Conservation (phyloP, 2,113 vertebrate genomes). For the Craseonycteris thonglongyai region DNA sequence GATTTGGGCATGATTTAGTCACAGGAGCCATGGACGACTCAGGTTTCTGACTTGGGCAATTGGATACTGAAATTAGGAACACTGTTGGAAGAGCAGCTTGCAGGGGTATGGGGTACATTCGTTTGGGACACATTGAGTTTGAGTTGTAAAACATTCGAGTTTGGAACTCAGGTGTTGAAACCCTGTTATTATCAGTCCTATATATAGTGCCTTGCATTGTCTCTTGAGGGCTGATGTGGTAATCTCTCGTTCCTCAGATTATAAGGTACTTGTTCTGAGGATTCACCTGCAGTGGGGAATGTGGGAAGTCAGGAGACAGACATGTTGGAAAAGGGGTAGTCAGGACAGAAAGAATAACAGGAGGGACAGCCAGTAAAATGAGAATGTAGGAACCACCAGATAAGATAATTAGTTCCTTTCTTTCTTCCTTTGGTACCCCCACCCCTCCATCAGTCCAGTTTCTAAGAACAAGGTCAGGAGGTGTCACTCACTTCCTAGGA, state of each 20-base stretch:
- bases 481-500: background rate
- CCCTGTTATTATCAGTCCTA: background rate
- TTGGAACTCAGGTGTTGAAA: background rate
- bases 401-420: background rate
- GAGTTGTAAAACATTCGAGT: background rate
- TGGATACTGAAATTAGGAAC: background rate
- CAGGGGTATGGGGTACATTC: background rate
- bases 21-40: background rate
- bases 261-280: background rate
- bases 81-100: background rate
- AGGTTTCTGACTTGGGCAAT: background rate
- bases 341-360: background rate
- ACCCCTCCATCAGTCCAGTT: background rate
- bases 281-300: background rate
- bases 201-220: background rate
- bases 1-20: background rate
- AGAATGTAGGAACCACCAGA: background rate
- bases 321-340: background rate
- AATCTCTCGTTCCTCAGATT: background rate
- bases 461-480: background rate
- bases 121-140: background rate
- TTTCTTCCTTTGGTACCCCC: background rate
- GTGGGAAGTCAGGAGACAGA: background rate
- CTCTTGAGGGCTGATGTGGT: background rate
- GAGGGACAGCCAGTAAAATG: background rate